Percentiles rank a stretch among this genome's conserved stretches.
These are phyloP conservation scores for Himalopsyche anomala DNA, from an alignment of 2,888 invertebrate species.

Conservation along the genomic window DNA sequence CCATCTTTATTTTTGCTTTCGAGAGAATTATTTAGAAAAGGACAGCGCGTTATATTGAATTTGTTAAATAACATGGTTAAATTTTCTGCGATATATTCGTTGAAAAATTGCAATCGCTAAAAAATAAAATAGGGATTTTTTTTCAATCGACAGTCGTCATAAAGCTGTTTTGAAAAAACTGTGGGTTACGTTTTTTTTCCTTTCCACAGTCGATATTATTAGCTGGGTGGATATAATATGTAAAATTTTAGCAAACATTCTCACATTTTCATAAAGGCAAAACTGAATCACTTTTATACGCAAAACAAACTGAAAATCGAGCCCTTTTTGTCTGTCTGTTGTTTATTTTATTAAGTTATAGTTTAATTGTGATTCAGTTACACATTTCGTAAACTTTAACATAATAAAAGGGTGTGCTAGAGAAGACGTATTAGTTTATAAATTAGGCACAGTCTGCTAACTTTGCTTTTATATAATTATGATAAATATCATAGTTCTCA, in stretches of 20 bases:
- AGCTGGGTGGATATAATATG: too few species aligned
- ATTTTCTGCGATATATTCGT: too few species aligned
- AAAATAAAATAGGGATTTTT: too few species aligned
- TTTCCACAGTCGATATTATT: too few species aligned
- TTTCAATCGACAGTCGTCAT: too few species aligned
- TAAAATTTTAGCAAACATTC: too few species aligned
- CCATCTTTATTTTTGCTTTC: not conserved
- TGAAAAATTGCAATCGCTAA: too few species aligned
- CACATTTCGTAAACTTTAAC: not conserved
- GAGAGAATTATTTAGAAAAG: not conserved
- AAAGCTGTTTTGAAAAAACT: too few species aligned
- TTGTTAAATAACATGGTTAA: too few species aligned
- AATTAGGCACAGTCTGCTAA: slow-evolving; percentile 24
- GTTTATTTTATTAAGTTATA: slow-evolving; percentile 14
- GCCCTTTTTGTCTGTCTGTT: not conserved
- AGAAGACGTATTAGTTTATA: slow-evolving; percentile 17
- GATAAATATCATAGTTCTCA: not conserved
- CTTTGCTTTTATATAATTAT: not conserved
- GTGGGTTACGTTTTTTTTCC: too few species aligned
- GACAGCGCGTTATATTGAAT: not conserved
- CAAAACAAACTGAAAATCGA: not conserved
- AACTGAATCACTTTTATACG: slow-evolving; percentile 1
- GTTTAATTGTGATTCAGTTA: slow-evolving; percentile 12
- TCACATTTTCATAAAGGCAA: slow-evolving; percentile 1
- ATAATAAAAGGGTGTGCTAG: not conserved